These are phyloP conservation scores for Synanthedon formicaeformis DNA, from an alignment of 2,888 invertebrate species.

Conservation along the genomic window DNA sequence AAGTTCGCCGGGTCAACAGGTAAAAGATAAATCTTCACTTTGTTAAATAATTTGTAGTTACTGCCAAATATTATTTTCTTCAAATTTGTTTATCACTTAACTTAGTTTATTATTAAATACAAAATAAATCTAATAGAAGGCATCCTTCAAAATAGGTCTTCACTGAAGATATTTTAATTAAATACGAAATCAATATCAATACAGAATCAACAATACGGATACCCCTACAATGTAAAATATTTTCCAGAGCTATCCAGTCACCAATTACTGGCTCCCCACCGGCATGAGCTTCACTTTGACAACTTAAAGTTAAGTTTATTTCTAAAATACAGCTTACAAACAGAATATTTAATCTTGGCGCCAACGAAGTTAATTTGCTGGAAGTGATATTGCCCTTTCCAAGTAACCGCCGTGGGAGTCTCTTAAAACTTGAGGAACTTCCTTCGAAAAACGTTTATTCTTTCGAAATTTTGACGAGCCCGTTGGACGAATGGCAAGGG, in stretches of 20 bases:
- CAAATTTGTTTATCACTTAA: too few species aligned
- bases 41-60: too few species aligned
- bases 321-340: conserved; percentile 23
- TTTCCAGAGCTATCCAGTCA: background rate
- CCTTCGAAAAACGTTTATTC: too few species aligned
- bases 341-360: conserved; percentile 24
- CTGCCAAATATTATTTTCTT: too few species aligned
- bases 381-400: background rate
- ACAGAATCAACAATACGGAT: background rate
- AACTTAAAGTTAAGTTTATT: conserved; percentile 23
- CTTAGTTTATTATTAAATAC: too few species aligned
- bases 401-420: too few species aligned
- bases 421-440: too few species aligned
- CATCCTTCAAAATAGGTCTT: background rate
- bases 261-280: background rate
- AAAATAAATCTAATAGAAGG: too few species aligned
- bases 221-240: background rate
- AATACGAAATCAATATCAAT: background rate
- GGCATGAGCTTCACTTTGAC: conserved; percentile 3
- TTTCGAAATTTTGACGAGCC: too few species aligned
- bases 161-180: background rate
- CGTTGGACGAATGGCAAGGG: too few species aligned
- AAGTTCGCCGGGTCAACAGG: too few species aligned
- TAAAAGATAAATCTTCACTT: too few species aligned
- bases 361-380: conserved; percentile 6